A percentile compares a stretch with the other conserved stretches of the same genome.
These are phyloP conservation scores for Lochmaea crataegi DNA, from an alignment of 2,888 invertebrate species.

Conservation along the genomic window DNA sequence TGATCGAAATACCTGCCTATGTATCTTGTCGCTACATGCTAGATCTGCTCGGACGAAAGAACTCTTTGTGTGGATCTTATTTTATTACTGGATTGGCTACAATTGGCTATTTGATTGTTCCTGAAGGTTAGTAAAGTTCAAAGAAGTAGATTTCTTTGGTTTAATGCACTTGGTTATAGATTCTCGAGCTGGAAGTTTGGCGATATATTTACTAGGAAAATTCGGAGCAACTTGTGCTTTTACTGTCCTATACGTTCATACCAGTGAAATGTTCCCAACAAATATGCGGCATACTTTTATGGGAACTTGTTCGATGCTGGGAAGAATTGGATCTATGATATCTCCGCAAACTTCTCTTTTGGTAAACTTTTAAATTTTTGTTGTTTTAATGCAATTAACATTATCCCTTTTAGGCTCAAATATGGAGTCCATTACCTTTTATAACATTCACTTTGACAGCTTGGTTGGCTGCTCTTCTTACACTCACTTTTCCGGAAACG, in stretches of 20 bases:
- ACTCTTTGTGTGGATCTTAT: constrained; percentile 72
- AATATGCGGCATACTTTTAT: constrained; percentile 72
- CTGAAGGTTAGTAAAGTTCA: constrained; percentile 63
- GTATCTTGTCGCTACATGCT: constrained; percentile 72
- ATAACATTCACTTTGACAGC: constrained; percentile 74
- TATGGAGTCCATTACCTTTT: constrained; percentile 70
- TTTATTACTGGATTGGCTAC: constrained; percentile 73
- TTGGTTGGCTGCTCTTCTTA: constrained; percentile 71
- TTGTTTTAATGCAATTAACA: background rate
- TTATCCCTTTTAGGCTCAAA: constrained; percentile 55
- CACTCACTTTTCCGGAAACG: constrained; percentile 78
- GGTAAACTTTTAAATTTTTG: constrained; percentile 64
- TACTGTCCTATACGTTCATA: constrained; percentile 74
- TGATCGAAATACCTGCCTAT: constrained; percentile 81
- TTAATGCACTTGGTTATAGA: constrained; percentile 63
- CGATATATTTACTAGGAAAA: constrained; percentile 72
- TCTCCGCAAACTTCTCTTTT: constrained; percentile 76
- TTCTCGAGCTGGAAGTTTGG: constrained; percentile 66
- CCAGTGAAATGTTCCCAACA: constrained; percentile 78
- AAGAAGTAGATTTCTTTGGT: background rate
- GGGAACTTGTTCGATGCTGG: constrained; percentile 74
- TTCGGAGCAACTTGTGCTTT: constrained; percentile 75
- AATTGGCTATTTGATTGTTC: constrained; percentile 70
- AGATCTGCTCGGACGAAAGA: constrained; percentile 74
- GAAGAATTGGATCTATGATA: constrained; percentile 73